These are phyloP conservation scores for Adrianichthys oophorus DNA, from an alignment of 2,797 vertebrate species.

Conservation along the genomic window DNA sequence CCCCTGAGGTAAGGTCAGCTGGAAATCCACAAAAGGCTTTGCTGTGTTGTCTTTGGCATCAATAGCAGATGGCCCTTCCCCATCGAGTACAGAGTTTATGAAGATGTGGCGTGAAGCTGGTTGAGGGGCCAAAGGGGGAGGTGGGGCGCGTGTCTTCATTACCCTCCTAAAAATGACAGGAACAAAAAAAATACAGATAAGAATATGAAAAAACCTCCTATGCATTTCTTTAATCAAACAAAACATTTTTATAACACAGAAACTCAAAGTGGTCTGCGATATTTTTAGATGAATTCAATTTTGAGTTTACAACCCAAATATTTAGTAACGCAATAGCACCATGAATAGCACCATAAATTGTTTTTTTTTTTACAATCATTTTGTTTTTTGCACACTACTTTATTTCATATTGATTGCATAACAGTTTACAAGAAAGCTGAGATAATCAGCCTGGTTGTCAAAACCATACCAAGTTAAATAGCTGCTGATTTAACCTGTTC, in stretches of 20 bases:
- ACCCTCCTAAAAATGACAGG: constrained; percentile 70
- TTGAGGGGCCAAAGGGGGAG: constrained; percentile 74
- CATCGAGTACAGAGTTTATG: constrained; percentile 68
- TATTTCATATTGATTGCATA: constrained; percentile 14
- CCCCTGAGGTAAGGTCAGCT: constrained; percentile 83
- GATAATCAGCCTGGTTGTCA: constrained; percentile 16
- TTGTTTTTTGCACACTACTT: constrained; percentile 9
- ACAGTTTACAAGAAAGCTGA: constrained; percentile 22
- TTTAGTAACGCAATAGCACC: too few species aligned
- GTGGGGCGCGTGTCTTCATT: constrained; percentile 90
- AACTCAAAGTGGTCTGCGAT: too few species aligned
- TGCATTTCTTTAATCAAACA: neutral
- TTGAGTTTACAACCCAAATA: too few species aligned
- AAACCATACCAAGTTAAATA: constrained; percentile 7
- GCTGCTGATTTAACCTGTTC: constrained; percentile 18
- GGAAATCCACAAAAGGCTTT: constrained; percentile 76
- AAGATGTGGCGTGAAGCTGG: constrained; percentile 74
- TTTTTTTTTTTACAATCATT: constrained; percentile 7
- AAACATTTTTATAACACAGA: neutral
- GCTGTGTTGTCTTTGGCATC: constrained; percentile 84
- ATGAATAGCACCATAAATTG: constrained; percentile 21
- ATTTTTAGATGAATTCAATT: too few species aligned
- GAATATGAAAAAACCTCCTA: neutral
- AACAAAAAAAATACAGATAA: constrained; percentile 4
- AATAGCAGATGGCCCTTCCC: constrained; percentile 62